Evolutionary conservation across 2,888 invertebrate species (phyloP).

Genomic region (Hirtodrosophila trivittata): DNA sequence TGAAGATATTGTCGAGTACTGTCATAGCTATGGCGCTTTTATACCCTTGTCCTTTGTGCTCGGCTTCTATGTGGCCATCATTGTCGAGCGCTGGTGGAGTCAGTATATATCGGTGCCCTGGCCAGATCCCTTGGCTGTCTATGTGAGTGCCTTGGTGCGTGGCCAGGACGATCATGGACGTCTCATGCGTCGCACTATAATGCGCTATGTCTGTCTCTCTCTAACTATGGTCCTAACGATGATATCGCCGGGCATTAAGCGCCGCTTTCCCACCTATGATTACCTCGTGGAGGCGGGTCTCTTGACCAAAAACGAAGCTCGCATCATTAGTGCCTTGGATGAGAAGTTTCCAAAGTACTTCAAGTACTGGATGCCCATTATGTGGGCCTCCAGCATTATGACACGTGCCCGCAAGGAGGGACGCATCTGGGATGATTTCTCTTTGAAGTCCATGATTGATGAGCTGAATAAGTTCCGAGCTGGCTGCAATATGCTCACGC

Average conservation of each 20-base stretch:
- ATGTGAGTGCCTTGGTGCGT: constrained; percentile 91
- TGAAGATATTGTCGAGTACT: constrained; percentile 92
- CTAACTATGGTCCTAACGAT: constrained; percentile 92
- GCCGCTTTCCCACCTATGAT: constrained; percentile 92
- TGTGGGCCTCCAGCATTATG: constrained; percentile 95
- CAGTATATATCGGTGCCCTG: constrained; percentile 93
- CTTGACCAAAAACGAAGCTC: constrained; percentile 90
- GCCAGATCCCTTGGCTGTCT: constrained; percentile 93
- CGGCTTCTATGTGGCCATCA: constrained; percentile 95
- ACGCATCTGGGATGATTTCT: constrained; percentile 94
- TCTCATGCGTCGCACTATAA: constrained; percentile 91
- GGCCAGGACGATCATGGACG: constrained; percentile 92
- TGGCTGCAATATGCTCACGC: constrained; percentile 89
- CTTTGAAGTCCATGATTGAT: constrained; percentile 94
- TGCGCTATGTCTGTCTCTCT: constrained; percentile 92
- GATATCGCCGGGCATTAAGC: constrained; percentile 94
- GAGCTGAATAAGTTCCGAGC: constrained; percentile 93
- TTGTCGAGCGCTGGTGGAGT: constrained; percentile 96
- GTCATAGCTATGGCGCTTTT: constrained; percentile 91
- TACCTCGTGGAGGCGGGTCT: constrained; percentile 93
- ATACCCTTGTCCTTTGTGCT: constrained; percentile 96
- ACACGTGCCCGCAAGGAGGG: constrained; percentile 94
- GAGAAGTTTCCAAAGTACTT: constrained; percentile 92
- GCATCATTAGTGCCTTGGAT: constrained; percentile 90
- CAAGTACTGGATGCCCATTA: constrained; percentile 95